Base-by-base conservation (phyloP, 2,113 vertebrate species). In the Thalassoma bifasciatum region DNA sequence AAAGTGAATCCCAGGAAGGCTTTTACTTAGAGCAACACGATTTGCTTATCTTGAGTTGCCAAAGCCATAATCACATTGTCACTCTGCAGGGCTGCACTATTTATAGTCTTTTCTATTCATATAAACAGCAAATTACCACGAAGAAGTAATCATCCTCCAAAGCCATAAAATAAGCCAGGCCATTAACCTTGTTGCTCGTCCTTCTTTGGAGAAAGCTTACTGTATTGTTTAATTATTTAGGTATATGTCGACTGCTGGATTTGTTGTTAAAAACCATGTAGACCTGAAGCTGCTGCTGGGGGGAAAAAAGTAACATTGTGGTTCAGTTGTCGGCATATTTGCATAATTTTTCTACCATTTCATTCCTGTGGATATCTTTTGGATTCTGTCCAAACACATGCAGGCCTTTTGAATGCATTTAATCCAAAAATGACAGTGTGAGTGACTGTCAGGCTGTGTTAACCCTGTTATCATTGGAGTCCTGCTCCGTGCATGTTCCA, bases 61-160 rank as follows among this genome's bases (percentile, higher is more conserved):
- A 88, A 90, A 90, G 82, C 88, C 77, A 64, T 89, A 91, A 91
- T 90, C 85, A 88, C 85, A 82, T 88, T 91, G 87, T 83, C 79
- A 80, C 86, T 85, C 83, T 77, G 72, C 74, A 86, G 69, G 75
- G 84, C 69, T 85, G 60, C 17, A 54, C 81, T 87, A 86, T 91
- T 91, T 88, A 89, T 81, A 78, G 82, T 53, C 59, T 73, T 76
- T 83, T 59, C 69, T 76, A 37, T 80, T 85, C 59, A 75, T 68
- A 80, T 72, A 88, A 89, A 86, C 75, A 78, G 66, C 59, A 88
- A 91, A 88, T 87, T 88, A 82, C 79, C 60, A 74, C 62, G 8
- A 75, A 86, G 12, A 86, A 81, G 66, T 86, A 79, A 88, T 89
- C 82, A 85, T 70, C 62, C 66, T 57, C 64, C 75, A 53, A 72